A percentile compares a stretch with the other conserved stretches of the same genome.
These are phyloP conservation scores for Archilochus colubris DNA, from an alignment of 2,113 vertebrate genomes.

Conservation along the genomic window DNA sequence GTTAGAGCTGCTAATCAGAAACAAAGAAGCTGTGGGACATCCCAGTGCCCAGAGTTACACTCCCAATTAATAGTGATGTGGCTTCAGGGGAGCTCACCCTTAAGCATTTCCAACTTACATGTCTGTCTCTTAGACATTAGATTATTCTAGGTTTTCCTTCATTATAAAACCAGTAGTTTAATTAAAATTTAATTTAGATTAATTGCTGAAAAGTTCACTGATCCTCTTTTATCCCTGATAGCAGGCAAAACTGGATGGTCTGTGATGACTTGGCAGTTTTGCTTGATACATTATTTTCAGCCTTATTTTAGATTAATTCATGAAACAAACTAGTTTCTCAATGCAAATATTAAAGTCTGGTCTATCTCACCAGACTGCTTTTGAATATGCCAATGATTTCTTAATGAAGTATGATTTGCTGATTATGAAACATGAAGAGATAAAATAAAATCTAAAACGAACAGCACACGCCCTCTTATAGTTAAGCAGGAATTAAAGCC, in stretches of 20 bases:
- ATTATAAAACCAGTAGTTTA: neutral
- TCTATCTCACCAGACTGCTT: neutral
- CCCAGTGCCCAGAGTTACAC: neutral
- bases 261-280: neutral
- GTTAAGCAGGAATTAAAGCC: neutral
- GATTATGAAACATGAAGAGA: slow-evolving; percentile 24
- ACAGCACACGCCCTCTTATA: neutral
- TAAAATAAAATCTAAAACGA: slow-evolving; percentile 32
- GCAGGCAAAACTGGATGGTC: neutral
- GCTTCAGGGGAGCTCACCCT: neutral
- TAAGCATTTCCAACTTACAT: neutral
- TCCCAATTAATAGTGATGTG: neutral
- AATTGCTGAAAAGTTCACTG: neutral
- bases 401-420: slow-evolving; percentile 14
- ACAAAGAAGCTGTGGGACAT: neutral
- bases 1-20: neutral
- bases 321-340: neutral
- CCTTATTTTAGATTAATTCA: neutral
- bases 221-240: neutral
- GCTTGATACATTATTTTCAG: neutral
- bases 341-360: neutral
- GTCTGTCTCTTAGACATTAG: neutral
- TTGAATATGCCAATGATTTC: neutral
- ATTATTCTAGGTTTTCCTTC: neutral
- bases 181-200: neutral